Evolutionary conservation across 2,797 vertebrate genomes (phyloP).

Genomic region (Neosilurus mollespiculum): DNA sequence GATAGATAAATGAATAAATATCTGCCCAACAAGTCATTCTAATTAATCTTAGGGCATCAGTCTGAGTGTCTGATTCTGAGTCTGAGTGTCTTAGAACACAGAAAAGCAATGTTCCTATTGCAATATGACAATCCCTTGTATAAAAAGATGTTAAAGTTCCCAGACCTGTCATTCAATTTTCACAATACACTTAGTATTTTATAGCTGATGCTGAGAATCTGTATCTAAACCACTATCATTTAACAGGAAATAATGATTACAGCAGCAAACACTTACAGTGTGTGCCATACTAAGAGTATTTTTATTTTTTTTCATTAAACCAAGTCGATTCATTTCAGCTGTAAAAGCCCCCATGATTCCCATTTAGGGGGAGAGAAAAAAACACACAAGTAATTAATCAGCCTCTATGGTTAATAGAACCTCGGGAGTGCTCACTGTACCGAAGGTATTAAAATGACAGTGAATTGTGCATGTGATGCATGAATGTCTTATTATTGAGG

Average conservation of each 20-base stretch:
- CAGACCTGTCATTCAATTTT: constrained; percentile 7
- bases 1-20: neutral
- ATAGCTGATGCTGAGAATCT: neutral
- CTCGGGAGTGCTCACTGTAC: constrained; percentile 20
- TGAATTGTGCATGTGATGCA: constrained; percentile 1
- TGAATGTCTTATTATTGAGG: neutral
- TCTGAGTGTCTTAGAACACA: neutral
- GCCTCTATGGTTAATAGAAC: constrained; percentile 36
- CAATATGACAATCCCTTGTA: neutral
- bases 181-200: neutral
- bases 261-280: neutral
- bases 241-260: neutral
- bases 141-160: neutral
- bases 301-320: constrained; percentile 64
- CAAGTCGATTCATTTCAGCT: constrained; percentile 65
- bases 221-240: constrained; percentile 4
- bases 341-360: constrained; percentile 41
- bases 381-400: constrained; percentile 32
- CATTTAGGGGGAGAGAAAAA: constrained; percentile 6
- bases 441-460: constrained; percentile 17
- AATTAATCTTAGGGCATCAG: neutral
- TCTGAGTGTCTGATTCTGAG: no score
- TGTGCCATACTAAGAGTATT: neutral
- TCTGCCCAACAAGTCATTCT: neutral
- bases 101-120: neutral